Conservation (phyloP, 2,888 invertebrate genomes). For the Koerneria pararmatus region DNA sequence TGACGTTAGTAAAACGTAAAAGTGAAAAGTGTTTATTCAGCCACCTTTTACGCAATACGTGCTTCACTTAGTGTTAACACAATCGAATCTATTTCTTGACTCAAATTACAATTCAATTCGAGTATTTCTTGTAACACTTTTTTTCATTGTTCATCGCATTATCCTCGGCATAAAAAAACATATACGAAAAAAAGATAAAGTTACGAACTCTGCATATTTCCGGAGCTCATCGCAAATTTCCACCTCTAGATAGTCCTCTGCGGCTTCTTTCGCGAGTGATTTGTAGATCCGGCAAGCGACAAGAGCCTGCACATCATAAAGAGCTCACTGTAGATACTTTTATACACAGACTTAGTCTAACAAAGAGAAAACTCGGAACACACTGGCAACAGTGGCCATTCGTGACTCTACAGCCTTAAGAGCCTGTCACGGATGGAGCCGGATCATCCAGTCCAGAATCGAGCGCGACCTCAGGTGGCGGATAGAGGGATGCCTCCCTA, state of each 20-base stretch:
- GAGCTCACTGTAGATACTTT: neutral
- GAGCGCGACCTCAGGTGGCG: too few species aligned
- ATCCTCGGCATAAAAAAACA: constrained; percentile 56
- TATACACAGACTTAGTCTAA: neutral
- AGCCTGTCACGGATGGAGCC: too few species aligned
- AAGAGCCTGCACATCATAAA: constrained; percentile 29
- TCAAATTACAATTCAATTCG: constrained; percentile 79
- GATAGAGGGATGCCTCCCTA: too few species aligned
- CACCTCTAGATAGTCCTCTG: constrained; percentile 93
- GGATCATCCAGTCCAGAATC: too few species aligned
- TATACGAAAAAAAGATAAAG: neutral
- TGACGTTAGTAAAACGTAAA: too few species aligned
- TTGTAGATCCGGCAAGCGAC: constrained; percentile 74
- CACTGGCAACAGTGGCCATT: too few species aligned
- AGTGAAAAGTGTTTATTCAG: too few species aligned
- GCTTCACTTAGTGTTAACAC: too few species aligned
- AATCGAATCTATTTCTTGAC: constrained; percentile 92
- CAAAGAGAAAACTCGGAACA: too few species aligned
- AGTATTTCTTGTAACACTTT: constrained; percentile 91
- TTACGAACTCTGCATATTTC: constrained; percentile 48
- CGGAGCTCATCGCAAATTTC: constrained; percentile 80
- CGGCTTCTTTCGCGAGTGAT: constrained; percentile 94
- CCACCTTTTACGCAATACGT: too few species aligned
- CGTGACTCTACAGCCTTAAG: too few species aligned
- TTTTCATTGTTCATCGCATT: constrained; percentile 84